These are phyloP conservation scores for Cepaea nemoralis DNA, from an alignment of 1,140 invertebrate genomes.

Conservation along the genomic window DNA sequence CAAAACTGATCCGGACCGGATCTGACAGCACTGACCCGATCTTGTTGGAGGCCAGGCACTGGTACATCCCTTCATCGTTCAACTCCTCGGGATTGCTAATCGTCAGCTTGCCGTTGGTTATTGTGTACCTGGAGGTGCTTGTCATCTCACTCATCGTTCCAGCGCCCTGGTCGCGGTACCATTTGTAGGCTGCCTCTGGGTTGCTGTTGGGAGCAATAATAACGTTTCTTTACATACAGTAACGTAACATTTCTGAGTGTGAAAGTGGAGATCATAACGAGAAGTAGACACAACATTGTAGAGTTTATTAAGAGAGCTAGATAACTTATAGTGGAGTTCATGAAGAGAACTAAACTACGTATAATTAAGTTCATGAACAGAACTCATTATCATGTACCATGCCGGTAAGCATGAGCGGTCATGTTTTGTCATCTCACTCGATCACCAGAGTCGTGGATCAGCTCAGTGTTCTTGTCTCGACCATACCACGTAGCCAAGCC, in stretches of 20 bases:
- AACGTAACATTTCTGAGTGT: not conserved
- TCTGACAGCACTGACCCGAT: constrained; percentile 81
- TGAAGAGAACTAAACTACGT: too few relatives aligned
- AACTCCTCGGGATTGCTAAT: constrained; percentile 83
- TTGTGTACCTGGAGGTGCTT: constrained; percentile 81
- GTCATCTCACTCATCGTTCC: not conserved
- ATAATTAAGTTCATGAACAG: too few relatives aligned
- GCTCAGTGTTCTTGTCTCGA: too few relatives aligned
- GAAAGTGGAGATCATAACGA: not conserved
- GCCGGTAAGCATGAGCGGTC: too few relatives aligned
- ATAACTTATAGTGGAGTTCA: not conserved
- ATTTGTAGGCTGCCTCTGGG: constrained; percentile 5
- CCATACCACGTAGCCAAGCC: too few relatives aligned
- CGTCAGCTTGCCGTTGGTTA: constrained; percentile 91
- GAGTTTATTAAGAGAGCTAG: not conserved
- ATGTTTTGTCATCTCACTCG: too few relatives aligned
- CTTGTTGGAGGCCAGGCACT: constrained; percentile 90
- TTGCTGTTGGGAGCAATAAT: not conserved
- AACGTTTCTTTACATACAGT: too few relatives aligned
- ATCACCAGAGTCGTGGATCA: too few relatives aligned
- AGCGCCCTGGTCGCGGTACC: not conserved
- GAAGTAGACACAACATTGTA: not conserved
- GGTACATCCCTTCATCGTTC: constrained; percentile 86
- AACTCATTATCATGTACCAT: too few relatives aligned
- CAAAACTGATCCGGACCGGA: constrained; percentile 28